phyloP scores from a whole-genome alignment of 2,797 vertebrate genomes.

The Crocidura indochinensis region DNA sequence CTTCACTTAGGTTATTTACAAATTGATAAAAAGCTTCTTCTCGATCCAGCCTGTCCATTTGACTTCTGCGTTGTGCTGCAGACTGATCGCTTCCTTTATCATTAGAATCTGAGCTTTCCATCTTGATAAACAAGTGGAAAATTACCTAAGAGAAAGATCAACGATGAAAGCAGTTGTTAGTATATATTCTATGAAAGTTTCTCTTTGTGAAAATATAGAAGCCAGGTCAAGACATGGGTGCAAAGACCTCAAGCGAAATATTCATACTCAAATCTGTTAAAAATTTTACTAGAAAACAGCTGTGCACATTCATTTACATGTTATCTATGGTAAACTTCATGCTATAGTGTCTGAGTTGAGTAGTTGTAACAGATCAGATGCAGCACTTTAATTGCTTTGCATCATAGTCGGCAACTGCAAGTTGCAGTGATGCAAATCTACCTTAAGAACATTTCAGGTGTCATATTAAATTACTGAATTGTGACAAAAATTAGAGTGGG shows the following conservation, averaged over 20 bases:
- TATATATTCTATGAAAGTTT: slow-evolving; percentile 27
- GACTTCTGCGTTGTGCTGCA: slow-evolving; percentile 96
- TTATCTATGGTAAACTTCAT: neutral
- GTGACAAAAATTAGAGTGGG: neutral
- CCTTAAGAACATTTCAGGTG: slow-evolving; percentile 48
- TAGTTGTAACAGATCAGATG: neutral
- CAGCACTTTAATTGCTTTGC: slow-evolving; percentile 15
- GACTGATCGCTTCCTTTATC: slow-evolving; percentile 96
- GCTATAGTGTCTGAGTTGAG: neutral
- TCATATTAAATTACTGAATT: slow-evolving; percentile 2
- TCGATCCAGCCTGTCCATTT: slow-evolving; percentile 96
- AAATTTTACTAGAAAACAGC: neutral
- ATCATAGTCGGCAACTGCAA: neutral
- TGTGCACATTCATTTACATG: neutral
- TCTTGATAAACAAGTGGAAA: slow-evolving; percentile 88
- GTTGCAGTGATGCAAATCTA: slow-evolving; percentile 10
- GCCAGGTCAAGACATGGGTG: slow-evolving; percentile 20
- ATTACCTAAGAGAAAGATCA: slow-evolving; percentile 85
- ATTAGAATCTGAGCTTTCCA: slow-evolving; percentile 96
- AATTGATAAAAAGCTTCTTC: slow-evolving; percentile 99
- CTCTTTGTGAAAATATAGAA: slow-evolving; percentile 68
- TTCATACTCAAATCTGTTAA: slow-evolving; percentile 27
- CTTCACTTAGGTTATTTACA: slow-evolving; percentile 99
- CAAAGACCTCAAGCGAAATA: slow-evolving; percentile 54
- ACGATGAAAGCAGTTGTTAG: slow-evolving; percentile 67